These are phyloP conservation scores for Lophius americanus DNA, from an alignment of 2,797 vertebrate genomes.

Conservation along the genomic window DNA sequence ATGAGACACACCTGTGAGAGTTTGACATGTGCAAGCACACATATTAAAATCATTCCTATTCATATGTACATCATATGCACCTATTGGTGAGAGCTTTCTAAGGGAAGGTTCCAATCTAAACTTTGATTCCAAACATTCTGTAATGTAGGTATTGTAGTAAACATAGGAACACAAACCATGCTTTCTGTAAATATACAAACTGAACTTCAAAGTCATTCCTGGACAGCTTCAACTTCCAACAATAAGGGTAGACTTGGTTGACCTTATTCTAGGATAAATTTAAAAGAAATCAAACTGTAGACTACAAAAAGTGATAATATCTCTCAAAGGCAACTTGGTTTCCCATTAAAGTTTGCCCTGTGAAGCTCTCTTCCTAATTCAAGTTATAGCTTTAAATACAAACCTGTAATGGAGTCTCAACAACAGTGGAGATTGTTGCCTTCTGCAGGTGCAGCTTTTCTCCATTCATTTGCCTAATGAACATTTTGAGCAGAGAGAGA, in stretches of 20 bases:
- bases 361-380: no score
- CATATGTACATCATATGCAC: slow-evolving; percentile 45
- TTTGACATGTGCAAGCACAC: slow-evolving; percentile 3
- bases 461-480: no score
- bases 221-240: not conserved
- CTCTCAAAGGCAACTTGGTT: no score
- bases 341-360: no score
- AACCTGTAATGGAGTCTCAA: no score
- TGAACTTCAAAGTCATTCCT: slow-evolving; percentile 18
- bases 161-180: slow-evolving; percentile 28
- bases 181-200: slow-evolving; percentile 44
- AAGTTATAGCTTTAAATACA: no score
- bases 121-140: slow-evolving; percentile 50
- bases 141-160: slow-evolving; percentile 52
- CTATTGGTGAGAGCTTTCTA: slow-evolving; percentile 40
- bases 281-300: no score
- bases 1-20: slow-evolving; percentile 26
- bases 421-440: no score
- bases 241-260: not conserved
- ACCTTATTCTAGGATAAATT: no score
- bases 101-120: slow-evolving; percentile 61
- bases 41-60: slow-evolving; percentile 38
- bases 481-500: no score
- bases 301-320: no score
- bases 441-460: no score